Conservation (phyloP, 2,888 invertebrate species). For the Pimpla rufipes region DNA sequence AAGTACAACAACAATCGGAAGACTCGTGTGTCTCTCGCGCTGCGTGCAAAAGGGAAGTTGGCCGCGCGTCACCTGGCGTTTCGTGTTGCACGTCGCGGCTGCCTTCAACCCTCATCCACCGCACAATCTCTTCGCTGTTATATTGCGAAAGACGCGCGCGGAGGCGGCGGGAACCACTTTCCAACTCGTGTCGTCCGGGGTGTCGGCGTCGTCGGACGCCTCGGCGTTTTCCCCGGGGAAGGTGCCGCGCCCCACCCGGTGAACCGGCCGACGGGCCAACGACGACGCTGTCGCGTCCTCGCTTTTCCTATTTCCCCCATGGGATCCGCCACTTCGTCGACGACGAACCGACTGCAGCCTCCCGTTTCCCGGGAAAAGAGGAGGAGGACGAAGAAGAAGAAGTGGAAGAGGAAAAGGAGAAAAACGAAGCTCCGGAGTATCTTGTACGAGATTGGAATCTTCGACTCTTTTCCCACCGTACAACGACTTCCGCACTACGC, state of each 20-base stretch:
- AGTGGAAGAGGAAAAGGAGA: conserved; percentile 10
- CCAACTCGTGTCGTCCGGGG: conserved; percentile 66
- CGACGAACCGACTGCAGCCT: conserved; percentile 50
- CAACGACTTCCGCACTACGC: not conserved
- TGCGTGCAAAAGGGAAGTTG: not conserved
- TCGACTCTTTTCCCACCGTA: not conserved
- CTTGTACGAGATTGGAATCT: conserved; percentile 28
- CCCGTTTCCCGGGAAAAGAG: conserved; percentile 40
- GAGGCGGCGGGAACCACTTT: conserved; percentile 59
- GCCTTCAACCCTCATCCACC: conserved; percentile 54
- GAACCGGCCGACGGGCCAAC: conserved; percentile 13
- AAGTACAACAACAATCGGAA: not conserved
- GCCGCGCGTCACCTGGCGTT: conserved; percentile 32
- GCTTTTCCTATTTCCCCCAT: conserved; percentile 64
- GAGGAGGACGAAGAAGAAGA: conserved; percentile 24
- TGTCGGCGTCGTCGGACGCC: conserved; percentile 53
- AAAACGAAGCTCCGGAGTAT: conserved; percentile 27
- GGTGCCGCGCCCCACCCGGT: conserved; percentile 1
- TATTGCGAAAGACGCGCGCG: conserved; percentile 52
- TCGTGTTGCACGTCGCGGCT: conserved; percentile 21
- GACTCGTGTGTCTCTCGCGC: not conserved
- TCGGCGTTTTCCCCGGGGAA: conserved; percentile 56
- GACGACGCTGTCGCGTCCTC: conserved; percentile 32
- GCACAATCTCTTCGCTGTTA: conserved; percentile 28
- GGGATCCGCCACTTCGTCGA: conserved; percentile 64